A percentile compares a stretch with the other conserved stretches of the same genome.
phyloP scores from a whole-genome alignment of 2,888 invertebrate species.

The Agrotis ipsilon region DNA sequence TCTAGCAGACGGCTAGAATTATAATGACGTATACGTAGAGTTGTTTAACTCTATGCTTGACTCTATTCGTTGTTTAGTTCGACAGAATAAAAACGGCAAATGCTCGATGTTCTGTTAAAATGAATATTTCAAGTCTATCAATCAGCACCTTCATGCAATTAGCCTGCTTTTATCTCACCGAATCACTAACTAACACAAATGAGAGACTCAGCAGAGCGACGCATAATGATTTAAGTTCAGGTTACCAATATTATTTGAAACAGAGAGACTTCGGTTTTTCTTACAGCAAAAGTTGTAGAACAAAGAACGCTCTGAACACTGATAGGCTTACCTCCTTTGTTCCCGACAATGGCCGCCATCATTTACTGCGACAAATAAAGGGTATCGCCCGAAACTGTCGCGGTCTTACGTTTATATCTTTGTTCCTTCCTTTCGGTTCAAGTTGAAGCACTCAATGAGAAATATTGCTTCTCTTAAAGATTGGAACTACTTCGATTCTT shows the following conservation, averaged over 20 bases:
- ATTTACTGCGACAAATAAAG: conserved; percentile 12
- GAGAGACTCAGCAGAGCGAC: no score
- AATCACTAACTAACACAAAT: neutral
- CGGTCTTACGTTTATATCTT: neutral
- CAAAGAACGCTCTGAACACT: conserved; percentile 10
- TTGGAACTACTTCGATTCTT: neutral
- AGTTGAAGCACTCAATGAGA: neutral
- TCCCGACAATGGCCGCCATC: neutral
- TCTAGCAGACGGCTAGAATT: no score
- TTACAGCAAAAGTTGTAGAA: neutral
- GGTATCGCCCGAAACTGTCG: neutral
- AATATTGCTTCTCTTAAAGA: conserved; percentile 5
- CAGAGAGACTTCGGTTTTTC: neutral
- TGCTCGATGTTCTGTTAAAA: no score
- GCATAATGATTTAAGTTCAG: neutral
- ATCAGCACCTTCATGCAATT: no score
- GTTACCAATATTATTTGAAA: neutral
- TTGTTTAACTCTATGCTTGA: no score
- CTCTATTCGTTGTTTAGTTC: no score
- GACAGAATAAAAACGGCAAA: no score
- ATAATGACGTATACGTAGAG: no score
- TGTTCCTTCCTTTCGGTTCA: neutral
- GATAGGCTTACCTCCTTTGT: conserved; percentile 13
- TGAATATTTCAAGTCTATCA: no score
- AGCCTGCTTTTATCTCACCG: neutral